These are phyloP conservation scores for Schizotus pectinicornis DNA, from an alignment of 2,888 invertebrate genomes.

Conservation along the genomic window DNA sequence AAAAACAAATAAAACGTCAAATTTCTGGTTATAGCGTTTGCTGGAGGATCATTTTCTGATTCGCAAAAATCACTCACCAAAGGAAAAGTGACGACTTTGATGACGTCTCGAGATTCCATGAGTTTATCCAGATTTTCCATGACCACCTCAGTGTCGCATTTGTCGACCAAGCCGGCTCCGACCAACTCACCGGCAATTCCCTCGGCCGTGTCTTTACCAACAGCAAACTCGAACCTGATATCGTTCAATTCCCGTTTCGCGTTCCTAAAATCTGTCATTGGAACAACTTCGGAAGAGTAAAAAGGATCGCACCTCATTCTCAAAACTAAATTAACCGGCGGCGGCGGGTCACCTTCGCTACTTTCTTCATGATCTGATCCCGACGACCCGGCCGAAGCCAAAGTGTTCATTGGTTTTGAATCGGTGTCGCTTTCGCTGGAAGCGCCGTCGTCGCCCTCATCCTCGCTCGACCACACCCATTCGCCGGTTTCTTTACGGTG, in stretches of 20 bases:
- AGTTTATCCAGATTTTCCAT: constrained; percentile 91
- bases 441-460: constrained; percentile 74
- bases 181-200: constrained; percentile 94
- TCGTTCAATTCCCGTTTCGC: constrained; percentile 91
- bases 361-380: constrained; percentile 61
- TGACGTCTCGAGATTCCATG: constrained; percentile 72
- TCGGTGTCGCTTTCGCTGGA: constrained; percentile 64
- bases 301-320: constrained; percentile 74
- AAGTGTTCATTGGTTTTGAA: constrained; percentile 58
- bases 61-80: constrained; percentile 65
- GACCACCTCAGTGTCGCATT: constrained; percentile 89
- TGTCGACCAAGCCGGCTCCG: constrained; percentile 93
- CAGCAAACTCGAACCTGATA: constrained; percentile 95
- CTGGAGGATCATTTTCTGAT: neutral
- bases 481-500: constrained; percentile 95
- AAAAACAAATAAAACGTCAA: constrained; percentile 6
- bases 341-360: constrained; percentile 51
- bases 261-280: constrained; percentile 66
- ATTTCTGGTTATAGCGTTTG: too few species aligned
- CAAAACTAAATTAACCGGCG: constrained; percentile 79
- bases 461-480: constrained; percentile 98
- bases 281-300: neutral
- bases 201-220: constrained; percentile 87
- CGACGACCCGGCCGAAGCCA: constrained; percentile 55
- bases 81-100: constrained; percentile 86